Evolutionary conservation across 1,140 invertebrate genomes (phyloP).

Genomic region (Lepidurus arcticus): DNA sequence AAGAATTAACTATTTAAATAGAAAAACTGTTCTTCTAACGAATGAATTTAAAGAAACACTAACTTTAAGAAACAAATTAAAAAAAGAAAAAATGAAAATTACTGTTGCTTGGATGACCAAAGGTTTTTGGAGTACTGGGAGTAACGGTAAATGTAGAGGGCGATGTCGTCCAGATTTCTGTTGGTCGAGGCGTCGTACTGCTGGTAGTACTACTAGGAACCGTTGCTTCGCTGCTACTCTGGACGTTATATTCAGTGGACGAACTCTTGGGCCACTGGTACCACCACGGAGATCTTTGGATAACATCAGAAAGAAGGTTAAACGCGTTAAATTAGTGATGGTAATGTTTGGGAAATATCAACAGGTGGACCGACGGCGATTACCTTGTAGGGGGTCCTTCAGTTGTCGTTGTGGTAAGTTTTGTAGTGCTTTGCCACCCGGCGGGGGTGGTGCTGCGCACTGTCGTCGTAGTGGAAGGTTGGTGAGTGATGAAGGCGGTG

Average conservation of each 20-base stretch:
- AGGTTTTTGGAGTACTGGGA: constrained; percentile 23
- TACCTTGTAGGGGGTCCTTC: constrained; percentile 24
- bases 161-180: constrained; percentile 18
- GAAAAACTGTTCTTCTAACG: background rate
- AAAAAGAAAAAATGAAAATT: background rate
- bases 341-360: background rate
- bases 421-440: constrained; percentile 32
- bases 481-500: background rate
- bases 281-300: constrained; percentile 31
- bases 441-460: constrained; percentile 29
- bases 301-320: background rate
- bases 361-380: background rate
- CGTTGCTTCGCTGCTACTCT: constrained; percentile 31
- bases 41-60: background rate
- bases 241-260: constrained; percentile 28
- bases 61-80: background rate
- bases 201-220: constrained; percentile 33
- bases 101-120: constrained; percentile 16
- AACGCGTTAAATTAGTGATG: background rate
- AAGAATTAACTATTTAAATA: background rate
- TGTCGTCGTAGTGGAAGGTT: constrained; percentile 34
- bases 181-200: constrained; percentile 27
- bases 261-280: constrained; percentile 34
- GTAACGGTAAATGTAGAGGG: background rate
- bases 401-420: constrained; percentile 28